These are phyloP conservation scores for Anticlea derivata DNA, from an alignment of 2,888 invertebrate species.

Conservation along the genomic window DNA sequence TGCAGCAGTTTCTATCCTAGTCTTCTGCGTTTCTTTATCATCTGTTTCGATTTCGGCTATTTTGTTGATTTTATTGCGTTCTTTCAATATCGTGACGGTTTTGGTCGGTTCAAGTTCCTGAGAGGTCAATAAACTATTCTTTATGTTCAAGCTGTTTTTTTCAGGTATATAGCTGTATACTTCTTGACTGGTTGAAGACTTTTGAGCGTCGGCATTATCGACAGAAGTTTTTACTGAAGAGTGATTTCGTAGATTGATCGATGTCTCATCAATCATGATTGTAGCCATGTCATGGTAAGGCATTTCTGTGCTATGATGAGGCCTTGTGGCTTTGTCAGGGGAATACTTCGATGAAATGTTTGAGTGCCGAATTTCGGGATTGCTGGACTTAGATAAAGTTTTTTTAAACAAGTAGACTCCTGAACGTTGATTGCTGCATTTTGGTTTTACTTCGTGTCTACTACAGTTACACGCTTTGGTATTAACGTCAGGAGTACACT, in stretches of 20 bases:
- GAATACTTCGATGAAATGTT: not conserved
- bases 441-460: not conserved
- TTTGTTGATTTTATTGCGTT: not conserved
- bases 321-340: not conserved
- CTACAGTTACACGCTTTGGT: not conserved
- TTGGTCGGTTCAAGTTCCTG: constrained; percentile 26
- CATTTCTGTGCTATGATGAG: not conserved
- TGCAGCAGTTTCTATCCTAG: not conserved
- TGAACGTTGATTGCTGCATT: not conserved
- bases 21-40: constrained; percentile 8
- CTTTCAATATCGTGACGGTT: constrained; percentile 26
- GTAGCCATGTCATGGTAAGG: not conserved
- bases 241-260: not conserved
- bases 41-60: constrained; percentile 5
- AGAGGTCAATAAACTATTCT: constrained; percentile 21
- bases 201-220: not conserved
- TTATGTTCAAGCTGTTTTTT: constrained; percentile 11
- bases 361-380: not conserved
- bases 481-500: not conserved
- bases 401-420: not conserved
- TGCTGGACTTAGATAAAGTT: not conserved
- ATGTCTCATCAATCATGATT: not conserved
- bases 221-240: not conserved
- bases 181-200: constrained; percentile 9
- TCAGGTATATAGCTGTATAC: constrained; percentile 3